Base-by-base conservation (phyloP, 2,113 vertebrate genomes). In the Nycticryphes semicollaris region DNA sequence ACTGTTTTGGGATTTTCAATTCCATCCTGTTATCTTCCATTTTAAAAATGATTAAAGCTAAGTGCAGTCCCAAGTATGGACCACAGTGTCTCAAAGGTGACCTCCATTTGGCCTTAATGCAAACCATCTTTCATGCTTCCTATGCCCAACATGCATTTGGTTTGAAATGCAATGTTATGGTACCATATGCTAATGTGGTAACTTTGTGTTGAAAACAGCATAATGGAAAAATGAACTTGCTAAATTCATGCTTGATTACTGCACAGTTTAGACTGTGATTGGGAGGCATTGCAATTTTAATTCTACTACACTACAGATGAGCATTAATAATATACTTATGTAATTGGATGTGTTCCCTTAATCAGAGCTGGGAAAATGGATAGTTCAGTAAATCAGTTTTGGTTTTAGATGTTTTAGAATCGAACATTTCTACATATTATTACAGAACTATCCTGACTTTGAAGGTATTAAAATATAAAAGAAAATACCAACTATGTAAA, bases 171-270 rank as follows among this genome's bases (percentile, higher is more conserved):
- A 88, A 53, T 95, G 84, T 94, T 97, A 88, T 30, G 74, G 80
- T 96, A 96, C 91, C 93, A 57, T 91, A 95, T 96, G 95, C 87
- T 91, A 97, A 96, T 96, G 45, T 13, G 60, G 93, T 96, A 97
- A 97, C 84, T 96, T 96, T 96, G 94, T 97, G 78, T 93, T 97
- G 93, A 97, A 98, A 98, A 97, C 97, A 98, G 90, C 96, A 87
- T 96, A 96, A 97, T 96, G 89, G 89, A 97, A 97, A 97, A 97
- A 98, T 96, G 95, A 97, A 97, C 92, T 97, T 96, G 77, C 93
- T 97, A 97, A 98, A 98, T 97, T 97, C 94, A 93, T 95, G 73
- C 94, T 96, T 97, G 95, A 97, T 98, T 98, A 95, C 89, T 92
- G 48, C 56, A 90, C 4, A 53, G 92, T 86, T 95, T 96, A 97